Conservation (phyloP, 2,888 invertebrate genomes). For the Patella caerulea region DNA sequence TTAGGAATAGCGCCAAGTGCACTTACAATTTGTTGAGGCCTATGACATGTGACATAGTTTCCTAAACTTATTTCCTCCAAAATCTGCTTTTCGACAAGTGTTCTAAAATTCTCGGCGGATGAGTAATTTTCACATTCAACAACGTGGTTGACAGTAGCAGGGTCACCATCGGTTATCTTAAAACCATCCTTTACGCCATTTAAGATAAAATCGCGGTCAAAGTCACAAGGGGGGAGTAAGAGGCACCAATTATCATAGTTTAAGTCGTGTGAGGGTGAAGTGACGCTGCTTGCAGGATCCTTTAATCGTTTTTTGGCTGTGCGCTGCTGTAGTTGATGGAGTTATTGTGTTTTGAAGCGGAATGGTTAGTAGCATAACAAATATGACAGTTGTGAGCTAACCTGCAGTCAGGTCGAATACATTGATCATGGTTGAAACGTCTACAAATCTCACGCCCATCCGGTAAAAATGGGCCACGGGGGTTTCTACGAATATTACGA, state of each 20-base stretch:
- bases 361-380: not conserved
- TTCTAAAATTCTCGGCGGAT: not conserved
- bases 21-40: not conserved
- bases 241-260: not conserved
- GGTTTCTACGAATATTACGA: not conserved
- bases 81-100: not conserved
- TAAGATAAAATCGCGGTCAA: not conserved
- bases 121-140: not conserved
- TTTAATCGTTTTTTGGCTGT: too few relatives aligned
- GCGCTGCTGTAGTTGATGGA: not conserved
- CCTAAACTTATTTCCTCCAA: not conserved
- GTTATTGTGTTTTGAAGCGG: not conserved
- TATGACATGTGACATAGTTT: not conserved
- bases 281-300: too few relatives aligned
- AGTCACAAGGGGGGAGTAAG: not conserved
- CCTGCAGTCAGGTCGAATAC: not conserved
- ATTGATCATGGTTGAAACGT: not conserved
- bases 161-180: not conserved
- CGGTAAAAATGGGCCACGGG: not conserved
- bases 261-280: not conserved
- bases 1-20: conserved; percentile 13
- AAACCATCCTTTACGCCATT: conserved; percentile 3
- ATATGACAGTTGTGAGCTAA: not conserved
- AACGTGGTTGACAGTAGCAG: not conserved
- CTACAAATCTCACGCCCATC: conserved; percentile 14